Evolutionary conservation across 35 echinoderm and acorn worm species (phyloP).

Genomic region (Apostichopus japonicus): DNA sequence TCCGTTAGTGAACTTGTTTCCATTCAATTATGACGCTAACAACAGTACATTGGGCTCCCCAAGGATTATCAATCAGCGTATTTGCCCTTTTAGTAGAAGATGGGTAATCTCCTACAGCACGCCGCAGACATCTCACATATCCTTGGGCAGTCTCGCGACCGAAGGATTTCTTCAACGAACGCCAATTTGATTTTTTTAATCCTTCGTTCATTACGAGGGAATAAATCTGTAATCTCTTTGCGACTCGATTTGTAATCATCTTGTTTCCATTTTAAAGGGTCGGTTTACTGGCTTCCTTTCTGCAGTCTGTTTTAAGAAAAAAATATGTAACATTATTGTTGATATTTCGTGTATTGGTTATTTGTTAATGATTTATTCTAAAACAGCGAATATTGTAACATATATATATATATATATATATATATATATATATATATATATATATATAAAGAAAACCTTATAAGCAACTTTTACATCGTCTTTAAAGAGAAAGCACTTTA

Average conservation of each 20-base stretch:
- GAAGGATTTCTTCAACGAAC: not conserved
- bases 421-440: no score
- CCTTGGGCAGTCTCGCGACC: conserved; percentile 26
- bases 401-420: no score
- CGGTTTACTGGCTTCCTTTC: not conserved
- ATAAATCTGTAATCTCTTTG: conserved; percentile 37
- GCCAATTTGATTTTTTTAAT: conserved; percentile 38
- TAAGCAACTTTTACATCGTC: no score
- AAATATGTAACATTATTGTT: no score
- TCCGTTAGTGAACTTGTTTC: not conserved
- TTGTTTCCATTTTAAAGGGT: conserved; percentile 22
- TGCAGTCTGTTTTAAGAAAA: no score
- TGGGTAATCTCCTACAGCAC: not conserved
- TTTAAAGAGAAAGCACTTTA: no score
- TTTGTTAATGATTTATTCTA: no score
- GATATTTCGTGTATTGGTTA: no score
- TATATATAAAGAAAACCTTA: no score
- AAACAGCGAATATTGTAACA: no score
- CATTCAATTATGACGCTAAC: not conserved
- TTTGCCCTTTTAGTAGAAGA: conserved; percentile 20
- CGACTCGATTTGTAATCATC: conserved; percentile 4
- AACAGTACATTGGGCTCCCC: not conserved
- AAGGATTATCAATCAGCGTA: conserved; percentile 31
- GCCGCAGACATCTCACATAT: not conserved
- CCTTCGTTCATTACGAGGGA: conserved; percentile 36